Base-by-base conservation (phyloP, 1,140 invertebrate species). In the Scaptomyza graminum region DNA sequence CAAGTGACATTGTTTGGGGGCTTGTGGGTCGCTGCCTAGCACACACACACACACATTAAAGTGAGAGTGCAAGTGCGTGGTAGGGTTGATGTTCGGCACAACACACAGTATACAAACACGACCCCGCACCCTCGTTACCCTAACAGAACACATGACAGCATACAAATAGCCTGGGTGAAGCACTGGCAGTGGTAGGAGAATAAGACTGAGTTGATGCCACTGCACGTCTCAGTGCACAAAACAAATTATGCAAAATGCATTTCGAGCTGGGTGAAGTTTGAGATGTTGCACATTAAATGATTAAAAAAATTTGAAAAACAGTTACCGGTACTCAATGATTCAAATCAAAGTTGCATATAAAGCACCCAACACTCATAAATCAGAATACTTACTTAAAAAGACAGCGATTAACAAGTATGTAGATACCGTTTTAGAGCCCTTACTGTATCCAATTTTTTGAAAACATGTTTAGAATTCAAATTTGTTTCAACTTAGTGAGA, bases 241-340 rank as follows among this genome's bases (percentile, higher is more conserved):
- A 74, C 82, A 88, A 87, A 88, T 87, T 87, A 87, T 87, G 79
- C 65, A 81, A 87, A 88, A 79, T 82, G 82, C 78, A 87, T 88
- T 87, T 87, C 52, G 61, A 72, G 63, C 56, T 67, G 55, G n/a
- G 41, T 47, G 46, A 51, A 63, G 39, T 69, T 65, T 25, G 37
- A 57, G 68, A 57, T 65, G 68, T 62, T 44, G 69, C 79, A 83
- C 73, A 84, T 84, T 80, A 85, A 85, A 84, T 84, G 79, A 84
- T 84, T 84, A 85, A 64, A 83, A 22, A 77, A 79, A 56, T 70
- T 66, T 61, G 44, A 66, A 47, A 31, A 39, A 22, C 28, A 34
- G 47, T 15, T 25, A 52, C 16, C 34, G 43, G 63, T 67, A 37
- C 37, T 62, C 49, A 67, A 78, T 70, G 39, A 8, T 61, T 61